These are phyloP conservation scores for Tachysurus fulvidraco DNA, from an alignment of 2,113 vertebrate genomes.

Conservation along the genomic window DNA sequence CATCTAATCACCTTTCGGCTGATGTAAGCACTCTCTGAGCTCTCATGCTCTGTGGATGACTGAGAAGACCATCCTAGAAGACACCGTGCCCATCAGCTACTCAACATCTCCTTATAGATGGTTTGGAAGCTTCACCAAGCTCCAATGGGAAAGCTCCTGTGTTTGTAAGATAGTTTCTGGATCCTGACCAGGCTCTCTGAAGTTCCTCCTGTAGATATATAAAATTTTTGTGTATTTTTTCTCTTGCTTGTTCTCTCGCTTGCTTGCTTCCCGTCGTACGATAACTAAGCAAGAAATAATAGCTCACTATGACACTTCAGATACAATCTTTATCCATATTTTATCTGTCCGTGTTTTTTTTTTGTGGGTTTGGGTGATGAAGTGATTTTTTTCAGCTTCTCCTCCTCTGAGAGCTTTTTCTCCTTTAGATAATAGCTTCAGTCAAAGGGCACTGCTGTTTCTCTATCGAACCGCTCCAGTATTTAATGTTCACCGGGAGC, in stretches of 20 bases:
- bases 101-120: not conserved
- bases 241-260: not conserved
- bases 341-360: not conserved
- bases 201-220: not conserved
- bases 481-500: conserved; percentile 23
- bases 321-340: conserved; percentile 8
- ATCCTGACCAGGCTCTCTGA: not conserved
- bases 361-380: not conserved
- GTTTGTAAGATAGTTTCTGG: not conserved
- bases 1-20: not conserved
- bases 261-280: not conserved
- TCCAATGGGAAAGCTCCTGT: not conserved
- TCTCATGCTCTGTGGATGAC: not conserved
- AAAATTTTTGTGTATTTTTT: not conserved
- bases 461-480: not conserved
- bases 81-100: not conserved
- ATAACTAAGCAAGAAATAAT: not conserved
- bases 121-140: not conserved
- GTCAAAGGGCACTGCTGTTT: conserved; percentile 27
- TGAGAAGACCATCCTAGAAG: not conserved
- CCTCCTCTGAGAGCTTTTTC: conserved; percentile 4
- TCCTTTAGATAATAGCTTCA: conserved; percentile 15
- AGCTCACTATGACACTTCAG: not conserved
- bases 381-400: not conserved
- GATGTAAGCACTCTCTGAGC: not conserved